Conservation (phyloP, 1,140 invertebrate genomes). For the Periplaneta americana region DNA sequence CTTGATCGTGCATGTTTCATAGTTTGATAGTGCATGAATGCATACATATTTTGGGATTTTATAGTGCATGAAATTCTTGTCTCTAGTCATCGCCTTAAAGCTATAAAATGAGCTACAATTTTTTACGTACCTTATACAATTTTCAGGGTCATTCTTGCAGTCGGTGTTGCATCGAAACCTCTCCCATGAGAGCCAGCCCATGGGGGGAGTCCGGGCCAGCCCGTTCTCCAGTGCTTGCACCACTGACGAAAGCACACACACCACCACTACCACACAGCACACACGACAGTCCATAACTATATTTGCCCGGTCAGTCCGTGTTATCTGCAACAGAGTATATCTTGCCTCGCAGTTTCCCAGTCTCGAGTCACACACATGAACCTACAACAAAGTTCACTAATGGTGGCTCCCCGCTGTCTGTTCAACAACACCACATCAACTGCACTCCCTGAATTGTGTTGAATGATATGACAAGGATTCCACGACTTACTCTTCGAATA, state of each 20-base stretch:
- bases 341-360: neutral
- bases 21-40: no score
- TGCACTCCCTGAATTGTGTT: no score
- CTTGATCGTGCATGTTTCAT: no score
- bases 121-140: constrained; percentile 77
- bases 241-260: neutral
- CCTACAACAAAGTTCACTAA: neutral
- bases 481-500: no score
- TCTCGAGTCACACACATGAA: no score
- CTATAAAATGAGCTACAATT: no score
- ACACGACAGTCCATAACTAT: constrained; percentile 1
- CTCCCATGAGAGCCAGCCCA: constrained; percentile 92
- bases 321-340: neutral
- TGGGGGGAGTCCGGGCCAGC: constrained; percentile 74
- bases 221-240: constrained; percentile 68
- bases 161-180: constrained; percentile 90
- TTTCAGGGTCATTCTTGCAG: constrained; percentile 86
- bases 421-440: no score
- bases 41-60: no score
- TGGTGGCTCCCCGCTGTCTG: no score
- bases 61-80: no score
- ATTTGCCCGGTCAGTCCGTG: neutral
- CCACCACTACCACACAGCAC: neutral
- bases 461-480: no score
- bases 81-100: no score